Evolutionary conservation across 2,888 invertebrate species (phyloP).

Genomic region (Stenchaetothrips biformis): DNA sequence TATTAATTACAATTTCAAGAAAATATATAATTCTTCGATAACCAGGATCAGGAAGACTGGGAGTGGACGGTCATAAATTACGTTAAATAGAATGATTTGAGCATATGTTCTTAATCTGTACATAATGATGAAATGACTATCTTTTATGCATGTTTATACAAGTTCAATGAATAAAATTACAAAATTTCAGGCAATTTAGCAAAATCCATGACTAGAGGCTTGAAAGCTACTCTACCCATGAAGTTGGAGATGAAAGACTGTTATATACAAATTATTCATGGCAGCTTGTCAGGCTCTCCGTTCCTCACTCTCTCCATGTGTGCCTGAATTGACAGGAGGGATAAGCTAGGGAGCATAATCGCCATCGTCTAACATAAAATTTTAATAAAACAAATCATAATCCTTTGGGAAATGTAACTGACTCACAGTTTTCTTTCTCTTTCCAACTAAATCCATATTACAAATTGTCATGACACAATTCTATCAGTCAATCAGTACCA

Average conservation of each 20-base stretch:
- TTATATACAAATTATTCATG: slow-evolving; percentile 9
- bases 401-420: not conserved
- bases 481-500: slow-evolving; percentile 8
- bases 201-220: slow-evolving; percentile 9
- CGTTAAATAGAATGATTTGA: slow-evolving; percentile 12
- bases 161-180: not conserved
- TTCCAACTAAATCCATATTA: slow-evolving; percentile 2
- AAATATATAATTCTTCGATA: slow-evolving; percentile 3
- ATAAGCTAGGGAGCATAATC: too few relatives aligned
- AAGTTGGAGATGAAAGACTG: not conserved
- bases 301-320: not conserved
- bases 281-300: slow-evolving; percentile 5
- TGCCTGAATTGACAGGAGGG: not conserved
- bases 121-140: slow-evolving; percentile 21
- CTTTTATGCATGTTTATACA: not conserved
- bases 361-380: too few relatives aligned
- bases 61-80: slow-evolving; percentile 7
- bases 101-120: slow-evolving; percentile 16
- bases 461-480: slow-evolving; percentile 11
- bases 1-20: slow-evolving; percentile 21
- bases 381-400: not conserved
- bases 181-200: not conserved
- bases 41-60: slow-evolving; percentile 19
- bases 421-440: not conserved
- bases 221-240: slow-evolving; percentile 16